These are phyloP conservation scores for Pseudomyrmex dendroicus DNA, from an alignment of 1,140 invertebrate species.

Conservation along the genomic window DNA sequence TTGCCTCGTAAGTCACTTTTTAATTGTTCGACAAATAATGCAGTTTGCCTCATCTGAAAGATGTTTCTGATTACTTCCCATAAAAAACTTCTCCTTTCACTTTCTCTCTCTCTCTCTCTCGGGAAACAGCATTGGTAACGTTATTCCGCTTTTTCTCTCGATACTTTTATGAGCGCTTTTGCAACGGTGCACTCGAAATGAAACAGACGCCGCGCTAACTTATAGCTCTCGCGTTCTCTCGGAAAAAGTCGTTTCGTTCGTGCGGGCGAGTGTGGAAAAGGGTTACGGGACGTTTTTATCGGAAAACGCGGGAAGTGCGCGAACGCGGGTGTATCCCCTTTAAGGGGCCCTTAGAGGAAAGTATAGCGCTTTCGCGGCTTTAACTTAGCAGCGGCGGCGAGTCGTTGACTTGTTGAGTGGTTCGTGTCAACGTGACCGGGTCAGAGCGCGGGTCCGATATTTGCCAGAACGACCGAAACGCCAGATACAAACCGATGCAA, in stretches of 20 bases:
- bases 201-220: constrained; percentile 33
- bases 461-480: constrained; percentile 25
- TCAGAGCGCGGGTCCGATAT: constrained; percentile 69
- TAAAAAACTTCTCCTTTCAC: constrained; percentile 1
- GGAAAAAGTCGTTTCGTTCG: constrained; percentile 12
- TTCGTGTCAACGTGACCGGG: constrained; percentile 75
- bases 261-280: neutral
- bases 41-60: neutral
- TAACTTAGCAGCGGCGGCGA: constrained; percentile 68
- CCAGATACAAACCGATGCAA: constrained; percentile 15
- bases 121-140: neutral
- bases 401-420: constrained; percentile 78
- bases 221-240: constrained; percentile 6
- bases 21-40: neutral
- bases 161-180: constrained; percentile 32
- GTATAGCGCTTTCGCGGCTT: constrained; percentile 69
- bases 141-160: neutral
- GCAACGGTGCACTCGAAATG: constrained; percentile 7
- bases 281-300: constrained; percentile 17
- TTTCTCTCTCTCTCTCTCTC: too few relatives aligned
- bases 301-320: neutral
- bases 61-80: constrained; percentile 4
- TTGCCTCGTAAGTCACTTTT: neutral
- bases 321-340: constrained; percentile 64
- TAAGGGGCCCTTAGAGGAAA: constrained; percentile 71